Evolutionary conservation across 2,797 vertebrate species (phyloP).

Genomic region (Sphaeramia orbicularis): DNA sequence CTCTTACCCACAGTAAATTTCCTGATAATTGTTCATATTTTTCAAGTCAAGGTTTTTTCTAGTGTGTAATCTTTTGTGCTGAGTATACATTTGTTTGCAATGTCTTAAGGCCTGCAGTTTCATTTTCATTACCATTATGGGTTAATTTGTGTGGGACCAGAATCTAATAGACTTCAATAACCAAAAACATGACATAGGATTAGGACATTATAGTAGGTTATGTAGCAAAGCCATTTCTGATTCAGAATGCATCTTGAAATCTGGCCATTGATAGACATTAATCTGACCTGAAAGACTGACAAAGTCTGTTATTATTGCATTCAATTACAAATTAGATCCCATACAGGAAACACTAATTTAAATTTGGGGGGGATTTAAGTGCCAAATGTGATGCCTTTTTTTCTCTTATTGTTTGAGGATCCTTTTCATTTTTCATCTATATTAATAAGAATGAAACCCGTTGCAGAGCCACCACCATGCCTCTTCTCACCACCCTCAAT

Average conservation of each 20-base stretch:
- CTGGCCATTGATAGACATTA: conserved; percentile 6
- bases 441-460: conserved; percentile 99
- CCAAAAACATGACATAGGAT: conserved; percentile 29
- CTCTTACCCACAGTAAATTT: conserved; percentile 63
- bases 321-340: too few species aligned
- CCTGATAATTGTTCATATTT: conserved; percentile 52
- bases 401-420: conserved; percentile 90
- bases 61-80: conserved; percentile 41
- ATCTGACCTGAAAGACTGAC: too few species aligned
- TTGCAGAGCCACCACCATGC: conserved; percentile 99
- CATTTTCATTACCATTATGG: conserved; percentile 80
- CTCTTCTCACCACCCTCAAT: conserved; percentile 99
- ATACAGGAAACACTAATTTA: background rate
- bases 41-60: conserved; percentile 51
- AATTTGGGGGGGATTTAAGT: conserved; percentile 80
- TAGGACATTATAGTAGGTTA: conserved; percentile 19
- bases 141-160: conserved; percentile 53
- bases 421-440: conserved; percentile 97
- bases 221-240: conserved; percentile 21
- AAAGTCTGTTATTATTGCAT: too few species aligned
- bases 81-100: conserved; percentile 56
- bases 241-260: conserved; percentile 45
- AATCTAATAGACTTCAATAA: conserved; percentile 34
- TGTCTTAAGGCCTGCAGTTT: conserved; percentile 61
- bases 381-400: conserved; percentile 89